Evolutionary conservation across 2,888 invertebrate species (phyloP).

Genomic region (Epinotia nisella): DNA sequence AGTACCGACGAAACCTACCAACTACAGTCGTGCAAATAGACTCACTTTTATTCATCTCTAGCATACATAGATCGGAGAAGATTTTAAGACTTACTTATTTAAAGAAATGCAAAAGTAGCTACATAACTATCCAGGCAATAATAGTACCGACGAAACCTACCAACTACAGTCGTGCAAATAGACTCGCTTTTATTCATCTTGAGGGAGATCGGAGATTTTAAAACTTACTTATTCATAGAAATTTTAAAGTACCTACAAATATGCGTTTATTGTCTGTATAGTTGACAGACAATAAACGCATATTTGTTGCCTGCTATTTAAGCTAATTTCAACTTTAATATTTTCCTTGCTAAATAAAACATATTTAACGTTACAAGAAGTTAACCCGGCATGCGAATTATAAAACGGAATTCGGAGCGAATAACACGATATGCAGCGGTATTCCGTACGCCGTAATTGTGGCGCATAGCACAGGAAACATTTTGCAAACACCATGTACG

Average conservation of each 20-base stretch:
- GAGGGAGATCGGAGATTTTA: no score
- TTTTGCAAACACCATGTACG: slow-evolving; percentile 17
- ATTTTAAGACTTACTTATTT: no score
- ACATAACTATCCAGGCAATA: no score
- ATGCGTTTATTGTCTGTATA: no score
- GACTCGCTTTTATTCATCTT: neutral
- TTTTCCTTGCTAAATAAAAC: neutral
- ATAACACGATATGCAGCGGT: slow-evolving; percentile 19
- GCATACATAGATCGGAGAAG: no score
- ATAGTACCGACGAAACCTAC: neutral
- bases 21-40: neutral
- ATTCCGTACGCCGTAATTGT: slow-evolving; percentile 36
- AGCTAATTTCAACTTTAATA: neutral
- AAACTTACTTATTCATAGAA: no score
- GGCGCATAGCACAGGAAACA: slow-evolving; percentile 30
- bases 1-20: neutral
- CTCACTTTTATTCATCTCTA: neutral
- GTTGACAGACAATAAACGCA: no score
- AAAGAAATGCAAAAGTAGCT: no score
- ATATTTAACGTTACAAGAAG: slow-evolving; percentile 2
- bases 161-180: neutral
- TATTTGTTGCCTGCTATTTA: neutral
- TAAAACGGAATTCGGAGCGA: slow-evolving; percentile 39
- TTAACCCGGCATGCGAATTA: slow-evolving; percentile 21
- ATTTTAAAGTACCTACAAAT: no score